These are phyloP conservation scores for Drosophila macrospina DNA, from an alignment of 2,888 invertebrate species.

Conservation along the genomic window DNA sequence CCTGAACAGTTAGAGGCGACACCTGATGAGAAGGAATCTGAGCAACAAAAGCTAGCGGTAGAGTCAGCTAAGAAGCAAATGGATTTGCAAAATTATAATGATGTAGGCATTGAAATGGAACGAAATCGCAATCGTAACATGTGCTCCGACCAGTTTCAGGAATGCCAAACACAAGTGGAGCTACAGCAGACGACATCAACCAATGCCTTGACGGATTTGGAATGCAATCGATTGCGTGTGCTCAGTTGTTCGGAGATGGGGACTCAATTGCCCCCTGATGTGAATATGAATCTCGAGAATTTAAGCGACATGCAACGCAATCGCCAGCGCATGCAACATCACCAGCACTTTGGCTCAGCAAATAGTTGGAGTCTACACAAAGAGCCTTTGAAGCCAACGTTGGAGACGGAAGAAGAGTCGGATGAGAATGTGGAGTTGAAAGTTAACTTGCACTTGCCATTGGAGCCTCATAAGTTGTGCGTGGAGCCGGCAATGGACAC, in stretches of 20 bases:
- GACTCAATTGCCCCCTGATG: conserved; percentile 64
- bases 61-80: conserved; percentile 38
- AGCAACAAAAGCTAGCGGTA: conserved; percentile 82
- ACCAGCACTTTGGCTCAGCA: conserved; percentile 58
- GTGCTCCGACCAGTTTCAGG: conserved; percentile 52
- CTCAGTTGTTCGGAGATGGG: conserved; percentile 37
- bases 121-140: conserved; percentile 70
- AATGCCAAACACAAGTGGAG: conserved; percentile 37
- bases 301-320: conserved; percentile 84
- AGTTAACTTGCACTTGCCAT: conserved; percentile 35
- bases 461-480: conserved; percentile 46
- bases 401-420: neutral
- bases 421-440: neutral
- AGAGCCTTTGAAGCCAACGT: neutral
- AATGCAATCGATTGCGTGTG: conserved; percentile 87
- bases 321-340: conserved; percentile 83
- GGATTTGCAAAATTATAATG: conserved; percentile 81
- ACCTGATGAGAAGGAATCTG: conserved; percentile 45
- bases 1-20: too few species aligned
- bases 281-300: conserved; percentile 76
- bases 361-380: conserved; percentile 46
- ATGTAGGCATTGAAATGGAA: conserved; percentile 54
- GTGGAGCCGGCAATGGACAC: conserved; percentile 31
- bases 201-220: conserved; percentile 84
- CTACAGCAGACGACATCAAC: conserved; percentile 1